Percentiles rank a stretch among this genome's conserved stretches.
These are phyloP conservation scores for Pinctada fucata DNA, from an alignment of 2,888 invertebrate genomes.

Conservation along the genomic window DNA sequence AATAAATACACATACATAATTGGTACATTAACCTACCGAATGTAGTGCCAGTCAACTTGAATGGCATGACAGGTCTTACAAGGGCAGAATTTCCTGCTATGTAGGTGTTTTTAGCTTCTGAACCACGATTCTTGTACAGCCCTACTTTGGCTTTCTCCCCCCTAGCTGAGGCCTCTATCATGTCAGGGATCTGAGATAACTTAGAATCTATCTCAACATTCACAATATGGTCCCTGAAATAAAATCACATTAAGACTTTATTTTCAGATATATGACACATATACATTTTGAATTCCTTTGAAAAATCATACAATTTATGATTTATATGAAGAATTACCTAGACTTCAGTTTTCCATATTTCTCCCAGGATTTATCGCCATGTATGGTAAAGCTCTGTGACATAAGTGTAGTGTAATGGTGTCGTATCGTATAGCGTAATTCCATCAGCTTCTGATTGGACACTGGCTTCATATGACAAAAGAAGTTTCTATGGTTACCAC, in stretches of 20 bases:
- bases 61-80: constrained; percentile 57
- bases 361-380: constrained; percentile 61
- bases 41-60: constrained; percentile 47
- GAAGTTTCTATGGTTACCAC: constrained; percentile 47
- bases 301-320: too few relatives aligned
- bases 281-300: too few relatives aligned
- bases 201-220: constrained; percentile 68
- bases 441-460: constrained; percentile 55
- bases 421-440: constrained; percentile 58
- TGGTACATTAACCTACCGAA: constrained; percentile 46
- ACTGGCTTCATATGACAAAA: constrained; percentile 65
- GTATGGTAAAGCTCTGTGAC: constrained; percentile 39
- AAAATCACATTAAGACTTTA: not conserved
- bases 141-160: constrained; percentile 53
- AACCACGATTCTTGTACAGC: constrained; percentile 52
- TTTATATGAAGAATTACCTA: constrained; percentile 37
- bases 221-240: constrained; percentile 69
- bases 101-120: constrained; percentile 45
- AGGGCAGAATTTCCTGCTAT: constrained; percentile 53
- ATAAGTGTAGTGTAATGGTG: constrained; percentile 43
- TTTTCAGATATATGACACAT: not conserved
- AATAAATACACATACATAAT: not conserved
- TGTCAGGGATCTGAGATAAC: constrained; percentile 63
- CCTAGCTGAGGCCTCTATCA: constrained; percentile 64
- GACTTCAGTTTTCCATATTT: constrained; percentile 53